Base-by-base conservation (phyloP, 2,888 invertebrate species). In the Chloroclysta siterata region DNA sequence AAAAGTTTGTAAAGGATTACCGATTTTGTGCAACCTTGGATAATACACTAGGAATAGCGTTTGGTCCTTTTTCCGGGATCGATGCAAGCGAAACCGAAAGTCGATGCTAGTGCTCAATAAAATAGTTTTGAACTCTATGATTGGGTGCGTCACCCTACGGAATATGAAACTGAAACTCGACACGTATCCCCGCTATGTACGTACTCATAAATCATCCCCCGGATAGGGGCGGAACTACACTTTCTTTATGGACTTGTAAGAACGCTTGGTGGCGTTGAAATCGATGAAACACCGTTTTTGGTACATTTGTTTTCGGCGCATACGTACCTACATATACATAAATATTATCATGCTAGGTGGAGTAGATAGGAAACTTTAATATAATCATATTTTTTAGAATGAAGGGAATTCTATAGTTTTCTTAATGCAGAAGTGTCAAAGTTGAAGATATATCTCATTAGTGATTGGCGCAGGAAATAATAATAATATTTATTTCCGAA, bases 131-230 rank as follows among this genome's bases (percentile, higher is more conserved):
- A 73, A 75, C 70, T 68, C 69, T 63, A 57, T 70, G 69, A 69
- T 73, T 71, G 79, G 82, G 81, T 75, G 79, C 69, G 72, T 58
- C 84, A 82, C 88, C 88, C 89, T 72, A 76, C 72, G 87, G 75
- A 85, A 88, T 76, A 71, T 62, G 81, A 89, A 75, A 74, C 87
- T 83, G 86, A 85, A 89, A 89, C 83, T 80, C 73, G 88, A 86
- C 81, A 81, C 73, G 73, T 78, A 80, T 82, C 82, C 80, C 81
- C 75, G 73, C 81, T 81, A 82, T 79, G 78, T 82, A 81, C 71
- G 71, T 67, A 74, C 41, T 75, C 78, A 82, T 88, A 86, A 88
- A 88, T 89, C 86, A 86, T 80, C 59, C 72, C 73, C 80, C 81
- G 87, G 87, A 88, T 81, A 81, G 82, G 85, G 88, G 85, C 80